phyloP scores from a whole-genome alignment of 1,140 invertebrate genomes.

The Scylla paramamosain region DNA sequence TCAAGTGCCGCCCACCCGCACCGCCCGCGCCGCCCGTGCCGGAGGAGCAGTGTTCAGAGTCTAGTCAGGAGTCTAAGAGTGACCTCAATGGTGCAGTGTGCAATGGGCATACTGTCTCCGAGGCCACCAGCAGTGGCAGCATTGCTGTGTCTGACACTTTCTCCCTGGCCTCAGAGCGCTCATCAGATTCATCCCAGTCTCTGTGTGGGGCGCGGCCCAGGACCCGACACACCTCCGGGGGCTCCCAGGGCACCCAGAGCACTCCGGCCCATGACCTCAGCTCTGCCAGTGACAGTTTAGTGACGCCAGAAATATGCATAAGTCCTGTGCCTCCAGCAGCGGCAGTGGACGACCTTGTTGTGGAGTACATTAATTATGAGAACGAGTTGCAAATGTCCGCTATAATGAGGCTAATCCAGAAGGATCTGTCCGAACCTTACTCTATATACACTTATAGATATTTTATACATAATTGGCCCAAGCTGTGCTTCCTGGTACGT shows the following conservation, averaged over 20 bases:
- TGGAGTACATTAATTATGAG: conserved; percentile 89
- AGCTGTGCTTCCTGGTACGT: conserved; percentile 97
- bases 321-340: conserved; percentile 69
- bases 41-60: conserved; percentile 74
- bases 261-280: conserved; percentile 71
- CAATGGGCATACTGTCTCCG: conserved; percentile 76
- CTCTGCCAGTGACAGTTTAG: conserved; percentile 75
- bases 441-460: conserved; percentile 99
- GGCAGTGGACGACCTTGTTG: conserved; percentile 66
- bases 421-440: conserved; percentile 99
- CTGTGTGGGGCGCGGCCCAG: conserved; percentile 76
- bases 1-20: neutral
- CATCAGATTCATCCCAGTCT: conserved; percentile 74
- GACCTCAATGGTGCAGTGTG: conserved; percentile 73
- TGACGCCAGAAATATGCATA: conserved; percentile 74
- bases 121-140: conserved; percentile 75
- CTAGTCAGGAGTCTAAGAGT: conserved; percentile 74
- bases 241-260: conserved; percentile 76
- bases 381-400: conserved; percentile 95
- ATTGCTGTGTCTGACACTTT: conserved; percentile 76
- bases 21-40: neutral
- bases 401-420: conserved; percentile 99
- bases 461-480: conserved; percentile 99
- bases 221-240: conserved; percentile 76
- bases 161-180: conserved; percentile 76